Conservation (phyloP, 1,140 invertebrate species). For the Stegodyphus dumicola region DNA sequence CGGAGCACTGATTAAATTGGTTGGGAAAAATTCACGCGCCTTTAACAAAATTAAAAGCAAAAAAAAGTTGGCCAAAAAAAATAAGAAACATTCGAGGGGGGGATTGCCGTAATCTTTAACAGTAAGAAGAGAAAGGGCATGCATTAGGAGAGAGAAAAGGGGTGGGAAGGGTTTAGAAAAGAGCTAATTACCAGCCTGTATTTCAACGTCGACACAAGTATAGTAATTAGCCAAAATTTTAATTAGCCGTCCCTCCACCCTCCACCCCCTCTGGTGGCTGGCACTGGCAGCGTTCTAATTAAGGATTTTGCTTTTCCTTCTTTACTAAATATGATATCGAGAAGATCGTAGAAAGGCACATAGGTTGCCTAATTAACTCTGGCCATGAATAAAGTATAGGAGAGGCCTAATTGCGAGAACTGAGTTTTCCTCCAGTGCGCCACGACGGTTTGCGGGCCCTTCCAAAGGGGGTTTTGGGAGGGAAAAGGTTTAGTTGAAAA, state of each 20-base stretch:
- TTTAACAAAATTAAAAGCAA: not conserved
- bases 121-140: conserved; percentile 4
- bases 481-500: no score
- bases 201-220: conserved; percentile 57
- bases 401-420: conserved; percentile 39
- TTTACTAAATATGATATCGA: conserved; percentile 59
- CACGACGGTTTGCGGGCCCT: no score
- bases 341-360: conserved; percentile 14
- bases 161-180: conserved; percentile 25
- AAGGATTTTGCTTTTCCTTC: conserved; percentile 53
- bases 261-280: conserved; percentile 4
- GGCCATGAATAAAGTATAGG: conserved; percentile 56
- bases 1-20: conserved; percentile 28
- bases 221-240: conserved; percentile 58
- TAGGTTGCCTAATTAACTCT: conserved; percentile 42
- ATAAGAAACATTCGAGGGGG: not conserved
- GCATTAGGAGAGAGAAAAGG: not conserved
- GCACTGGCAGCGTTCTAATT: conserved; percentile 50
- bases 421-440: no score
- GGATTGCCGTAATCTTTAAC: not conserved
- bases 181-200: conserved; percentile 58
- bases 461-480: no score
- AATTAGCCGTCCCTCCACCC: conserved; percentile 42
- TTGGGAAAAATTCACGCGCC: not conserved
- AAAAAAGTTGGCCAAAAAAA: not conserved